A percentile compares a stretch with the other conserved stretches of the same genome.
phyloP scores from a whole-genome alignment of 2,888 invertebrate species.

The Xanthia icteritia region DNA sequence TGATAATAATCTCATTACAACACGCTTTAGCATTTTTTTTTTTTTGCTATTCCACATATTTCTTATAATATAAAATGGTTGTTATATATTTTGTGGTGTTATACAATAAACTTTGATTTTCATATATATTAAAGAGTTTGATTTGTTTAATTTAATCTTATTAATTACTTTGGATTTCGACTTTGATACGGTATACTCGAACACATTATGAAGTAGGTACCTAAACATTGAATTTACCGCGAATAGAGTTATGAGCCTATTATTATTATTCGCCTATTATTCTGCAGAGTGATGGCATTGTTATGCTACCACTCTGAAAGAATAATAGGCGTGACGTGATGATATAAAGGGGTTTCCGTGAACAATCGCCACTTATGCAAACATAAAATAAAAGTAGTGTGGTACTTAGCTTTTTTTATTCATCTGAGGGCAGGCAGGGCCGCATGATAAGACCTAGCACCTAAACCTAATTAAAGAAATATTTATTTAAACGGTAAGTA shows the following conservation, averaged over 20 bases:
- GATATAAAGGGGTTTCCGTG: background rate
- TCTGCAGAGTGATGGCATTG: background rate
- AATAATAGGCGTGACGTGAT: background rate
- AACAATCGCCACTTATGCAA: background rate
- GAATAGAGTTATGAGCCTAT: too few relatives aligned
- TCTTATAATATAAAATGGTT: slow-evolving; percentile 1
- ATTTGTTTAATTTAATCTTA: slow-evolving; percentile 8
- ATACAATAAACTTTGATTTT: slow-evolving; percentile 35
- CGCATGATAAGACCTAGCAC: too few relatives aligned
- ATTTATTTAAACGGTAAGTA: background rate
- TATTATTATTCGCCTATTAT: too few relatives aligned
- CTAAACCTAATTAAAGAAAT: background rate
- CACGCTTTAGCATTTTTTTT: slow-evolving; percentile 22
- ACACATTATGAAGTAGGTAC: background rate
- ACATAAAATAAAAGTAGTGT: background rate
- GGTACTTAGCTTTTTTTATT: too few relatives aligned
- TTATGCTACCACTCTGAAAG: too few relatives aligned
- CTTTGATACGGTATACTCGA: background rate
- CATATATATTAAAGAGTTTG: slow-evolving; percentile 1
- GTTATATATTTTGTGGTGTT: slow-evolving; percentile 32
- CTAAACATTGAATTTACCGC: background rate
- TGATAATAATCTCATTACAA: slow-evolving; percentile 62
- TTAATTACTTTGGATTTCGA: background rate
- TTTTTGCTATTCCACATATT: background rate
- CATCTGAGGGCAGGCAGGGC: too few relatives aligned